Evolutionary conservation across 2,797 vertebrate genomes (phyloP), one percentile per base, ranked within the genome.

Genomic region (Capromys pilorides): DNA sequence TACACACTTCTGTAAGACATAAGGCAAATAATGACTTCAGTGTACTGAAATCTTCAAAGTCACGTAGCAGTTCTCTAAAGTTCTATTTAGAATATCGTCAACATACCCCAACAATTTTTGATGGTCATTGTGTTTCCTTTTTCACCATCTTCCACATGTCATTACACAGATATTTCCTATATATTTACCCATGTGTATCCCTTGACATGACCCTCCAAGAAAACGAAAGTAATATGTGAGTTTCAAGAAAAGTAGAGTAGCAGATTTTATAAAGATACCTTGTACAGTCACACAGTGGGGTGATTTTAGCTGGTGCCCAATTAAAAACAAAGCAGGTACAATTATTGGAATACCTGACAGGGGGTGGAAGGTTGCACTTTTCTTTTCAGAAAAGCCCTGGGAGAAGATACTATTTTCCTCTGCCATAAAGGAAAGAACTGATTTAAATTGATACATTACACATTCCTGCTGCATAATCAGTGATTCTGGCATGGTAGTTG

Each of bases 381-480:
- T 61, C 77, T 54, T 16, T 88, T 75, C 45, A 81, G 24, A 13
- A 80, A 85, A 67, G 39, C 73, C 22, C 31, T 39, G 14, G 90
- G 28, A 81, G 22, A 80, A 12, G 71, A 36, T 66, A 93, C 89
- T 80, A 51, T 67, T 86, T 95, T 71, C 39, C 31, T n/a, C 57
- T 83, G 7, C 2, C 21, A 79, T 59, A 71, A 88, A 90, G 79
- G n/a, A 77, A 4, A 94, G 24, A 54, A 45, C 28, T 57, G 62
- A 57, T 85, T 96, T 89, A 90, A 94, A 93, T 24, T 61, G 73
- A 94, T 79, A 90, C 1, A 26, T n/a, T 92, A 62, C 83, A 86
- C 11, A 19, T 64, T 31, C 14, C 28, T 79, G 7, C 0, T 0
- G 6, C 9, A 88, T 12, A 94, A 79, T 93, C 66, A 91, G 57